Conservation (phyloP, 2,797 vertebrate genomes). For the Micropoecilia bifurca region DNA sequence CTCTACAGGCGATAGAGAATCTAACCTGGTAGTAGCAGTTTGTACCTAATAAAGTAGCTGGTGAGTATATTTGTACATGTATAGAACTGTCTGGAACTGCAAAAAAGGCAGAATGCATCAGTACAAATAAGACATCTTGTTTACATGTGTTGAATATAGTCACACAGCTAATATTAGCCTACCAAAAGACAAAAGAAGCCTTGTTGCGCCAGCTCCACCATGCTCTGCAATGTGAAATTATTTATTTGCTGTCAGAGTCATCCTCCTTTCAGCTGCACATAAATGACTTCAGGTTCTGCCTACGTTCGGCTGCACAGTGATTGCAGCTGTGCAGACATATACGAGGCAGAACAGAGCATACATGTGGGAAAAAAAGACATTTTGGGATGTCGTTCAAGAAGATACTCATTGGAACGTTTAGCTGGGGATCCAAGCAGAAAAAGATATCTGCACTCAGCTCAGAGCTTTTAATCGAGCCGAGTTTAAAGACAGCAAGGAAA, state of each 20-base stretch:
- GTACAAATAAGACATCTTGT: conserved; percentile 31
- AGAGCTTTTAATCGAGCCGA: conserved; percentile 54
- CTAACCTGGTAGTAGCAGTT: not conserved
- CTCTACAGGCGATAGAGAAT: not conserved
- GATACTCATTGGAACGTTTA: conserved; percentile 51
- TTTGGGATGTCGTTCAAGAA: conserved; percentile 45
- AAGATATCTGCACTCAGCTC: conserved; percentile 37
- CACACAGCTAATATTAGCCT: conserved; percentile 36
- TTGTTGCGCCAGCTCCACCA: conserved; percentile 13
- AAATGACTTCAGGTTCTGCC: conserved; percentile 45
- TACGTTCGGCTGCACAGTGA: conserved; percentile 42
- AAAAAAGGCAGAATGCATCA: conserved; percentile 2
- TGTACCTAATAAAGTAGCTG: not conserved
- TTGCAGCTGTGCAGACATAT: conserved; percentile 41
- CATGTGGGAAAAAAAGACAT: conserved; percentile 21
- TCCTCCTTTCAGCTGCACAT: conserved; percentile 41
- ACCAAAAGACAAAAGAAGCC: conserved; percentile 24
- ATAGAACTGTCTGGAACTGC: not conserved
- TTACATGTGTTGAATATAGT: conserved; percentile 25
- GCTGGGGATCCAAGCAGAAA: conserved; percentile 49
- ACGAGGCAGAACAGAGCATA: conserved; percentile 28
- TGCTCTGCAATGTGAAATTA: conserved; percentile 44
- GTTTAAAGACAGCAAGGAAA: conserved; percentile 53
- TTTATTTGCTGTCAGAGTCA: conserved; percentile 47
- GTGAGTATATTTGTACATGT: not conserved